phyloP scores from a whole-genome alignment of 2,113 vertebrate genomes.

The Salvator merianae region DNA sequence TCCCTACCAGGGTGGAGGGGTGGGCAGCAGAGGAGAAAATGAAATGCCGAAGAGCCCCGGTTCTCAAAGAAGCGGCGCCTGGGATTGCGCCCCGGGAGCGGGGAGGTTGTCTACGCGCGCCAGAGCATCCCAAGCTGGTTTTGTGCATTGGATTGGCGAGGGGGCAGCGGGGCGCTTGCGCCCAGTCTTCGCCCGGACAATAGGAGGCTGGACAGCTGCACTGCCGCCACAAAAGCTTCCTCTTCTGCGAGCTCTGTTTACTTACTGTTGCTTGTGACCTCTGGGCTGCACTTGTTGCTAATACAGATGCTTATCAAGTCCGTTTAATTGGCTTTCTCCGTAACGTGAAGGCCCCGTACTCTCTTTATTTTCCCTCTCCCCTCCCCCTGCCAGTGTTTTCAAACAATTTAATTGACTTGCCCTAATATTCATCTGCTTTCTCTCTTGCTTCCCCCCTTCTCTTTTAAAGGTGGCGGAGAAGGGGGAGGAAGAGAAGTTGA shows the following conservation, averaged over 20 bases:
- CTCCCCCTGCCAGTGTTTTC: slow-evolving; percentile 59
- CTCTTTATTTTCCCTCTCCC: background rate
- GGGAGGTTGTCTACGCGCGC: slow-evolving; percentile 81
- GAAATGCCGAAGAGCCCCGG: slow-evolving; percentile 76
- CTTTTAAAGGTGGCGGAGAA: too few relatives aligned
- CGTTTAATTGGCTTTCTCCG: slow-evolving; percentile 79
- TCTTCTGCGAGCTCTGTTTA: slow-evolving; percentile 87
- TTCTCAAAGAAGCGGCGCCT: slow-evolving; percentile 75
- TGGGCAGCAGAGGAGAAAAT: background rate
- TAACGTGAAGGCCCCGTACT: slow-evolving; percentile 41
- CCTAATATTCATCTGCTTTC: slow-evolving; percentile 59
- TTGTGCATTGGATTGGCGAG: slow-evolving; percentile 84
- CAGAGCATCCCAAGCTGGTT: slow-evolving; percentile 85
- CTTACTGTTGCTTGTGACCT: slow-evolving; percentile 85
- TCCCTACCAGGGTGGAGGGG: slow-evolving; percentile 74
- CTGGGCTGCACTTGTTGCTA: slow-evolving; percentile 71
- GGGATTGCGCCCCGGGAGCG: slow-evolving; percentile 71
- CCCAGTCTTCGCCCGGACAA: slow-evolving; percentile 84
- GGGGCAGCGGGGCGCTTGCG: slow-evolving; percentile 82
- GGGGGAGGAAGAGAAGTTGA: background rate
- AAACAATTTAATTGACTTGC: slow-evolving; percentile 76
- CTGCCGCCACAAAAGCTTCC: slow-evolving; percentile 83
- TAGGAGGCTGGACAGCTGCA: slow-evolving; percentile 87
- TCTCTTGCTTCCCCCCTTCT: background rate
- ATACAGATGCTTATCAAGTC: slow-evolving; percentile 77